Base-by-base conservation (phyloP, 2,888 invertebrate genomes). In the Aquatica leii region DNA sequence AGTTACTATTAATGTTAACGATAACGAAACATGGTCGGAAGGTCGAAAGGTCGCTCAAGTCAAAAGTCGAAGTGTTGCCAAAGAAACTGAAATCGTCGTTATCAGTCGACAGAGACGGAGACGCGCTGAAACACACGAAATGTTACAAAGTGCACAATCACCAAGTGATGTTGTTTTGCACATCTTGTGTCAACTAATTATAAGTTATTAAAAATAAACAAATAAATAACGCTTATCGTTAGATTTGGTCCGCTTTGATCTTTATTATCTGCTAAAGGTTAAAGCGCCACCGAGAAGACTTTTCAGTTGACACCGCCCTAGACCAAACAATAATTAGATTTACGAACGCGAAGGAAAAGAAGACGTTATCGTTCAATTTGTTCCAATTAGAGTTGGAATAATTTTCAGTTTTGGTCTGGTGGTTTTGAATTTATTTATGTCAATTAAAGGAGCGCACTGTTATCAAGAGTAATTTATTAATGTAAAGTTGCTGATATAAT, bases 1-100 rank as follows among this genome's bases (percentile, higher is more conserved):
- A 52, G 51, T 31, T 43, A 43, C 35, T 59, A 58, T 62, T 24
- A 51, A 51, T 62, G 58, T 56, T 62, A 43, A 48, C 14, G 63
- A 63, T 63, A 63, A 63, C 11, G 41, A 24, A 63, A 63, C 63
- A 59, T 63, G 50, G 37, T 48, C n/a, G 49, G 20, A 57, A 37
- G 64, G 55, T 51, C 21, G 18, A 48, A 55, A 57, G 64, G 64
- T 59, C 40, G 24, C 9, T 24, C 9, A 21, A 21, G 65, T 63
- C 57, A 57, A 49, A 63, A 56, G 66, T 65, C 65, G 62, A 43
- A 63, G 56, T 63, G 63, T 63, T 63, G 50, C 64, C 56, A 53
- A 52, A 64, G 59, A 46, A 64, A 56, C 57, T 17, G 52, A 52
- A 60, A 46, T 40, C 21, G n/a, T n/a, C n/a, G n/a, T 60, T 67